These are phyloP conservation scores for Laupala kohalensis DNA, from an alignment of 1,140 invertebrate genomes.

Conservation along the genomic window DNA sequence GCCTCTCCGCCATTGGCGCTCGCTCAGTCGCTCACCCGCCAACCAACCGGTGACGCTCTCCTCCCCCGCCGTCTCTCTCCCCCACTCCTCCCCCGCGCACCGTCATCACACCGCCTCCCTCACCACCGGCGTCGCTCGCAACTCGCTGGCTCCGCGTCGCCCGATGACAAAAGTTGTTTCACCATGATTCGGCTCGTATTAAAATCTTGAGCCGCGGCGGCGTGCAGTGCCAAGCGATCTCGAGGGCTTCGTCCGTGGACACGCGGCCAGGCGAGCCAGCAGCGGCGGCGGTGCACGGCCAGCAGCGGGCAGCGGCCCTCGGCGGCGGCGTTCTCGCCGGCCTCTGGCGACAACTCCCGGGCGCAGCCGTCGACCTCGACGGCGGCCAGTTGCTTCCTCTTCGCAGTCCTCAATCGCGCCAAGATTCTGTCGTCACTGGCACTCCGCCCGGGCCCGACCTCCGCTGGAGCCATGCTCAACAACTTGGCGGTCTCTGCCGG, in stretches of 20 bases:
- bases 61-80: not conserved
- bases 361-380: conserved; percentile 17
- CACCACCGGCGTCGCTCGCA: not conserved
- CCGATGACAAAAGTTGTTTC: conserved; percentile 6
- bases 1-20: not conserved
- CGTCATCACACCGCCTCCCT: too few relatives aligned
- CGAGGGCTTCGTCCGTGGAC: not conserved
- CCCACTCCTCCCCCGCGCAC: not conserved
- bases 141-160: not conserved
- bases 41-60: not conserved
- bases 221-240: not conserved
- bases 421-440: conserved; percentile 23
- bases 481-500: conserved; percentile 1
- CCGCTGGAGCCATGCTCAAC: conserved; percentile 9
- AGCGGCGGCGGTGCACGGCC: not conserved
- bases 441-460: conserved; percentile 18
- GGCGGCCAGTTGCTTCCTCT: not conserved
- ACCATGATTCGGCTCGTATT: conserved; percentile 6
- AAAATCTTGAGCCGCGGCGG: conserved; percentile 5
- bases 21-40: not conserved
- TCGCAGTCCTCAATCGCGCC: conserved; percentile 12
- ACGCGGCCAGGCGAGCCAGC: not conserved
- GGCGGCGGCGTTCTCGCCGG: conserved; percentile 14
- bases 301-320: not conserved
- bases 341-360: conserved; percentile 22